phyloP scores from a whole-genome alignment of 1,140 invertebrate genomes.

The Euura lappo region DNA sequence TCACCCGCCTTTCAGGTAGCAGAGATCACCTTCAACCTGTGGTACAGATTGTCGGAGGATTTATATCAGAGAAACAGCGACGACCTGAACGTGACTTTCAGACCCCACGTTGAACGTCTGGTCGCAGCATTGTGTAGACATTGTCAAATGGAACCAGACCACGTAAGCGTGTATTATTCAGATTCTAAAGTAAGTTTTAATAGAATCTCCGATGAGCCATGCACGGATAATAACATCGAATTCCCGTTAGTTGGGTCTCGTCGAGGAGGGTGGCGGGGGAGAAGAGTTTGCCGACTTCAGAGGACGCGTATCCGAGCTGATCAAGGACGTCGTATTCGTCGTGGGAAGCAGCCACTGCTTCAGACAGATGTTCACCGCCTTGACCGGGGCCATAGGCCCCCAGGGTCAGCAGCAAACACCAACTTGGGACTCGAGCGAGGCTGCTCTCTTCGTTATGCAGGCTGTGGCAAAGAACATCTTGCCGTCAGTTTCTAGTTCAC shows the following conservation, averaged over 20 bases:
- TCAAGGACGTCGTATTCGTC: conserved; percentile 98
- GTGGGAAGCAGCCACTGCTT: conserved; percentile 92
- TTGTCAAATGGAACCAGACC: conserved; percentile 90
- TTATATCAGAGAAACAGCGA: conserved; percentile 88
- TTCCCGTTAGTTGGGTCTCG: conserved; percentile 72
- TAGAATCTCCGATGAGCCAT: background rate
- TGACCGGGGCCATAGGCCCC: conserved; percentile 52
- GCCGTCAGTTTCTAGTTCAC: conserved; percentile 74
- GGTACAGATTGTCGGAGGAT: conserved; percentile 95
- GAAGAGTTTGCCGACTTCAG: conserved; percentile 81
- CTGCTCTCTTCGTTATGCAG: conserved; percentile 95
- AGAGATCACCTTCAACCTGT: conserved; percentile 96
- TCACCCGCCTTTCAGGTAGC: conserved; percentile 73
- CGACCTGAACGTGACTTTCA: conserved; percentile 79
- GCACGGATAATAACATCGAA: conserved; percentile 14
- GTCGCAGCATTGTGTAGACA: conserved; percentile 84
- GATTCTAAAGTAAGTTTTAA: conserved; percentile 16
- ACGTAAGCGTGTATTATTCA: conserved; percentile 64
- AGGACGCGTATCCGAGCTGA: conserved; percentile 87
- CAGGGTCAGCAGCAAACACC: conserved; percentile 61
- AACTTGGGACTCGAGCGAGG: conserved; percentile 92
- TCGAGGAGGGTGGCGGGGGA: conserved; percentile 73
- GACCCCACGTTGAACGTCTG: conserved; percentile 89
- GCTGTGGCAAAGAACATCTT: conserved; percentile 94
- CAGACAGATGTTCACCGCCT: conserved; percentile 84